Base-by-base conservation (phyloP, 2,888 invertebrate species). In the Cinara cedri region DNA sequence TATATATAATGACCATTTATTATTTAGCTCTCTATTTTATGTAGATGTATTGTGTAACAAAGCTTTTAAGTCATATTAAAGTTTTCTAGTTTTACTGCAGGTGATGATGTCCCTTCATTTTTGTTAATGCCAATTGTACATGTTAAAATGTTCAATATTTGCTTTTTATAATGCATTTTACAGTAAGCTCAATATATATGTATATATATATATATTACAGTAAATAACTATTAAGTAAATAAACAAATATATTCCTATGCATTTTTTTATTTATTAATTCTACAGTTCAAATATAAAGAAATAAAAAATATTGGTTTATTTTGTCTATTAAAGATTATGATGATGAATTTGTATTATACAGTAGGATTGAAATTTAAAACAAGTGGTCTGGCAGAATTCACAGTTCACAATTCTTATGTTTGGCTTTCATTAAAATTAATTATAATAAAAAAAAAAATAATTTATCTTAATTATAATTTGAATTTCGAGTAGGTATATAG, bases 181-280 rank as follows among this genome's bases (percentile, higher is more conserved):
- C 46, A 49, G 34, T 51, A 74, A 63, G 63, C 74, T 54, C 63
- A 75, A 75, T 24, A 75, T 13, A 54, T 72, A 26, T 42, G 49
- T 54, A n/a, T 54, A n/a, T 19, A n/a, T 54, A 19, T 54, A 19
- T 19, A 54, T n/a, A 24, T 16, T 13, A 44, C 19, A 63, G 19
- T 13, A 13, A 63, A 44, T n/a, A 44, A 54, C 16, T 71, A 55
- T 54, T 70, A 14, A 34, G 11, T 11, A 42, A 62, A 62, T 62
- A 34, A 62, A 62, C 34, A 42, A 42, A 62, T 42, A 11, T 42
- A 62, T 42, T 62, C 11, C 11, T 62, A 19, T 42, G 6, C 11
- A 62, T 62, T 46, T 3, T 42, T 62, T 62, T 14, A 60, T 26
- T 60, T 60, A 26, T 10, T 26, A 1, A 26, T 54, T 54, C n/a